Evolutionary conservation across 2,888 invertebrate genomes (phyloP).

Genomic region (Mantis religiosa): DNA sequence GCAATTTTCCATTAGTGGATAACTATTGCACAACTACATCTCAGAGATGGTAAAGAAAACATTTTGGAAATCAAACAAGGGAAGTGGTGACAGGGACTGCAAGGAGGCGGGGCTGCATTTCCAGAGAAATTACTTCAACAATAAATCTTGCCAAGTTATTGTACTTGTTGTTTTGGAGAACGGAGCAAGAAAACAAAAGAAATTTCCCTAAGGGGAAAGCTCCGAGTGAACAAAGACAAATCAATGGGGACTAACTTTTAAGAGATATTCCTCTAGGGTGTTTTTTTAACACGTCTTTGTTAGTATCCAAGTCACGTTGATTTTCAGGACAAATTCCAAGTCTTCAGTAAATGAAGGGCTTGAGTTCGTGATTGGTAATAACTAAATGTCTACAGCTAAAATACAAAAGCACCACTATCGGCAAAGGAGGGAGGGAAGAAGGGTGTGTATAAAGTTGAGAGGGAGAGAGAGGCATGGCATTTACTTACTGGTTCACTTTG

Average conservation of each 20-base stretch:
- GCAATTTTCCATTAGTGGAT: no score
- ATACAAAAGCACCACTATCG: no score
- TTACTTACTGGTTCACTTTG: no score
- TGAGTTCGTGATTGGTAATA: no score
- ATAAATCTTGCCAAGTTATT: neutral
- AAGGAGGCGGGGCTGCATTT: neutral
- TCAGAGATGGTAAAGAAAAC: neutral
- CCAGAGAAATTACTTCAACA: neutral
- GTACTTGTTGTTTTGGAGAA: neutral
- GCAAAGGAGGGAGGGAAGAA: no score
- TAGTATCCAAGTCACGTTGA: neutral
- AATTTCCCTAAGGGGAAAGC: neutral
- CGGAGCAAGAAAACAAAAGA: neutral
- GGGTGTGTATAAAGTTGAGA: no score
- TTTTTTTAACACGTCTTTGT: neutral
- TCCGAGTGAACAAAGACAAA: neutral
- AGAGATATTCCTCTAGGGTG: neutral
- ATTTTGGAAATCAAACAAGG: neutral
- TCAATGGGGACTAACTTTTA: neutral
- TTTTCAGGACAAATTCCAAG: neutral
- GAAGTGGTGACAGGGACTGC: neutral
- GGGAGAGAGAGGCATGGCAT: no score
- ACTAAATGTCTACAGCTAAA: no score
- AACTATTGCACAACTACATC: neutral
- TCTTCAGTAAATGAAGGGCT: no score